A percentile compares a stretch with the other conserved stretches of the same genome.
phyloP scores from a whole-genome alignment of 2,888 invertebrate genomes.

The Diaprepes abbreviatus region DNA sequence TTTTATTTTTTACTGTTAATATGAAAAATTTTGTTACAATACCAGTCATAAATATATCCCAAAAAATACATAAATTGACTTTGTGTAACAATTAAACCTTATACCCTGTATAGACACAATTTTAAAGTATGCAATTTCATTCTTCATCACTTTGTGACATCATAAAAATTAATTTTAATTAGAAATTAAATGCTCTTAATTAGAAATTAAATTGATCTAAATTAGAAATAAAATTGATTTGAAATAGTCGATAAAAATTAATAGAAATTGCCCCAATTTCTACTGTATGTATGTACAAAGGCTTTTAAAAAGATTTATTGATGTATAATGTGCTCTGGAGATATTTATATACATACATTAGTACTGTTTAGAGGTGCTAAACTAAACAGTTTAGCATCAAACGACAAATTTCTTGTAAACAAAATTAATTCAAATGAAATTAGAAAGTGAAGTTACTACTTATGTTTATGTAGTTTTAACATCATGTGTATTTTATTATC shows the following conservation, averaged over 20 bases:
- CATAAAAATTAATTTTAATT: too few relatives aligned
- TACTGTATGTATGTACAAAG: not conserved
- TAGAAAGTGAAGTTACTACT: slow-evolving; percentile 33
- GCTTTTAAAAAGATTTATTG: slow-evolving; percentile 14
- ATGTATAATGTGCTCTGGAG: slow-evolving; percentile 2
- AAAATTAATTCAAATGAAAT: slow-evolving; percentile 21
- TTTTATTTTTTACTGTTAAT: not conserved
- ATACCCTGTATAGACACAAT: too few relatives aligned
- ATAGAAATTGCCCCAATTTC: slow-evolving; percentile 30
- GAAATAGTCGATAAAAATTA: not conserved
- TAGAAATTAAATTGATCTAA: too few relatives aligned
- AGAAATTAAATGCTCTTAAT: too few relatives aligned
- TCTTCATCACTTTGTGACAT: too few relatives aligned
- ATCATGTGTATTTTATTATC: slow-evolving; percentile 16
- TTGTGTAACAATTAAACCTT: too few relatives aligned
- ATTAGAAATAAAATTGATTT: too few relatives aligned
- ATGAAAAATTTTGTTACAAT: too few relatives aligned
- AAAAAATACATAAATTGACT: too few relatives aligned
- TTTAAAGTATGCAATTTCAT: too few relatives aligned
- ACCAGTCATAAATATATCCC: too few relatives aligned
- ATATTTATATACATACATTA: slow-evolving; percentile 7
- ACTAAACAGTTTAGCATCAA: not conserved
- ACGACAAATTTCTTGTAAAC: slow-evolving; percentile 17
- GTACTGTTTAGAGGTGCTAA: slow-evolving; percentile 11
- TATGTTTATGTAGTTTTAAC: slow-evolving; percentile 10